phyloP scores from a whole-genome alignment of 1,140 invertebrate genomes.

The Halesus radiatus region DNA sequence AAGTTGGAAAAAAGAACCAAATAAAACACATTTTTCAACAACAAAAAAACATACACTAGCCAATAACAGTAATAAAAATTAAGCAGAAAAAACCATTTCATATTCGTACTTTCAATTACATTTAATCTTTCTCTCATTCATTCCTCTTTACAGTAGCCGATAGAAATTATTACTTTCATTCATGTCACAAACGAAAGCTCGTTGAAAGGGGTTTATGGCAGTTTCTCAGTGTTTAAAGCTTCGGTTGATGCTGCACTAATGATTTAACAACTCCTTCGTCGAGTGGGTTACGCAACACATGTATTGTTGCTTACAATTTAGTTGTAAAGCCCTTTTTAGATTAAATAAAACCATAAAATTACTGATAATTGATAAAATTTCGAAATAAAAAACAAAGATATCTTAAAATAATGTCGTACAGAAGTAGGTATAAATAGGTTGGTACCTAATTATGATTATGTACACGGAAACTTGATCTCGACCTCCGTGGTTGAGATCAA shows the following conservation, averaged over 20 bases:
- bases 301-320: background rate
- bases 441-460: too few relatives aligned
- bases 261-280: constrained; percentile 22
- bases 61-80: background rate
- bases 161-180: background rate
- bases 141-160: background rate
- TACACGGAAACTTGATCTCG: too few relatives aligned
- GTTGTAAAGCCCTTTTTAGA: too few relatives aligned
- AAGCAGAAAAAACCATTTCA: background rate
- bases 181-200: background rate
- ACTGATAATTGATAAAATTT: too few relatives aligned
- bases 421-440: too few relatives aligned
- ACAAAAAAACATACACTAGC: too few relatives aligned
- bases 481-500: too few relatives aligned
- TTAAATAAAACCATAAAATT: too few relatives aligned
- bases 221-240: background rate
- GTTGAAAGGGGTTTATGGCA: constrained; percentile 8
- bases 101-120: background rate
- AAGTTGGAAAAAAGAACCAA: too few relatives aligned
- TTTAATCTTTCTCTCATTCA: constrained; percentile 3
- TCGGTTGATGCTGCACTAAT: background rate
- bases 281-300: constrained; percentile 16
- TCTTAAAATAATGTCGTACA: too few relatives aligned
- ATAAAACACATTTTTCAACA: too few relatives aligned
- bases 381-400: too few relatives aligned